A percentile compares a stretch with the other conserved stretches of the same genome.
phyloP scores from a whole-genome alignment of 2,888 invertebrate species.

The Eupithecia pulchellata region DNA sequence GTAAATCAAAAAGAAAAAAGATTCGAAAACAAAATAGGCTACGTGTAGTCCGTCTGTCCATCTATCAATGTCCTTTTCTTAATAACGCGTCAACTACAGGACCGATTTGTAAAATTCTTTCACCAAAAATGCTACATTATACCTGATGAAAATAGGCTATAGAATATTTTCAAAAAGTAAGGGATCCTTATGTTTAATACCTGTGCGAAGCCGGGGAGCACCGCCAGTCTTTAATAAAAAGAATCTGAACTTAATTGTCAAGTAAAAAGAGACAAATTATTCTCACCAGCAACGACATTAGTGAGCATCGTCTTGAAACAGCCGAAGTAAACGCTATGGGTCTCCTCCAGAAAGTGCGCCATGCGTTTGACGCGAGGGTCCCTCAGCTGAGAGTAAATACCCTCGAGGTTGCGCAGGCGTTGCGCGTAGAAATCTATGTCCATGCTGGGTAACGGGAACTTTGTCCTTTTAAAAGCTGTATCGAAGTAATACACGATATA shows the following conservation, averaged over 20 bases:
- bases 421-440: slow-evolving; percentile 93
- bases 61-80: too few relatives aligned
- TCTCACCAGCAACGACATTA: slow-evolving; percentile 90
- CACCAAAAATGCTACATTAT: too few relatives aligned
- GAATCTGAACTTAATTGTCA: background rate
- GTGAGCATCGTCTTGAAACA: slow-evolving; percentile 92
- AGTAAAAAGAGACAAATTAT: background rate
- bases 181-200: too few relatives aligned
- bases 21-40: too few relatives aligned
- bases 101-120: too few relatives aligned
- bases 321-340: slow-evolving; percentile 91
- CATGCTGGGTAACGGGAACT: slow-evolving; percentile 88
- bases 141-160: too few relatives aligned
- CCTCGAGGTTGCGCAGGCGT: slow-evolving; percentile 92
- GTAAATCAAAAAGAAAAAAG: too few relatives aligned
- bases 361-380: slow-evolving; percentile 93
- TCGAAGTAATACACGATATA: background rate
- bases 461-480: slow-evolving; percentile 87
- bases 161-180: too few relatives aligned
- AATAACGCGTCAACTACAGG: too few relatives aligned
- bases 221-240: too few relatives aligned
- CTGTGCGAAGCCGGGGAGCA: too few relatives aligned
- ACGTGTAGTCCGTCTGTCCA: too few relatives aligned
- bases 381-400: slow-evolving; percentile 94
- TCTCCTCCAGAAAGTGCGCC: slow-evolving; percentile 91